Base-by-base conservation (phyloP, 2,113 vertebrate species). In the Zapornia atra region DNA sequence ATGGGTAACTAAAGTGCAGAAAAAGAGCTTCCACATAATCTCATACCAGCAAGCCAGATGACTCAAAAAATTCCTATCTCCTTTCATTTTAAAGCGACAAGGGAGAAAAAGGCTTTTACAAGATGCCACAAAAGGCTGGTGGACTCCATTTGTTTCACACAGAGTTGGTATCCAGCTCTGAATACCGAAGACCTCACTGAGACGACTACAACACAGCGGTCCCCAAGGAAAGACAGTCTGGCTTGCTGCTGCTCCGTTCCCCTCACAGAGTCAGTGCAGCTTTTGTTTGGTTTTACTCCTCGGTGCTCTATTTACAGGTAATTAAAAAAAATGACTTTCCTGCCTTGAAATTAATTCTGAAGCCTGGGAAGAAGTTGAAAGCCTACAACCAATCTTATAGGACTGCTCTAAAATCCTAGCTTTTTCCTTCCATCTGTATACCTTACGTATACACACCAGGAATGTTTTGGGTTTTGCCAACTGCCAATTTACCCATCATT, bases 1-100 rank as follows among this genome's bases (percentile, higher is more conserved):
- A 56, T 4, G 71, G 42, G 63, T 77, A 94, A 90, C 86, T 64
- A 68, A 89, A 93, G 88, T 82, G 56, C 9, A 92, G 86, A 10
- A 3, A 72, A 56, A 80, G 86, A 0, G 0, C 70, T 92, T 38
- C 63, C 54, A 90, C 40, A 76, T 68, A 64, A 94, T 66, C 72
- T 89, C 71, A 53, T 12, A 61, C 79, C 76, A 80, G 71, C 63
- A 94, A 77, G 46, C 50, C 56, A 80, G 26, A 54, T 1, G 3
- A 86, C 54, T 83, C 51, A 64, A 85, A 89, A 48, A 93, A 88
- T 17, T 82, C 53, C 20, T 68, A 4, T 61, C 77, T 86, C 63
- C 48, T 31, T 64, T 82, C 63, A 44, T 65, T 93, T 88, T 73
- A 44, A 53, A 88, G 60, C 0, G 9, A 7, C 8, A 18, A 82